Evolutionary conservation across 2,113 vertebrate species (phyloP).

Genomic region (Reinhardtius hippoglossoides): DNA sequence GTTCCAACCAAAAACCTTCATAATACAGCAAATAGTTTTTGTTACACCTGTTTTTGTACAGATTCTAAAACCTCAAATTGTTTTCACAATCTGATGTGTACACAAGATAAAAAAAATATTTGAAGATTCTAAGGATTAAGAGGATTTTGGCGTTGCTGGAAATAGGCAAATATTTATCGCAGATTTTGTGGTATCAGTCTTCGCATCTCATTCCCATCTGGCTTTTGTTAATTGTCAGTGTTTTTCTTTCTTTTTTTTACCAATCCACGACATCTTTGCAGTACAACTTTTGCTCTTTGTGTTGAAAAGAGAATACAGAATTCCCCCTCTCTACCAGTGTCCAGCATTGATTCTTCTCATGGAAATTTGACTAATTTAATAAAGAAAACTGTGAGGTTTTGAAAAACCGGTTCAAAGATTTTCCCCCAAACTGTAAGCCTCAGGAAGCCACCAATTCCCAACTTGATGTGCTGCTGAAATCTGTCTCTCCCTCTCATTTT

Average conservation of each 20-base stretch:
- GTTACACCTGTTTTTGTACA: too few relatives aligned
- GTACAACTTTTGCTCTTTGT: neutral
- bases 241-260: neutral
- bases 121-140: neutral
- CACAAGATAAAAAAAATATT: neutral
- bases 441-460: constrained; percentile 34
- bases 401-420: constrained; percentile 44
- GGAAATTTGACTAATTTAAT: constrained; percentile 40
- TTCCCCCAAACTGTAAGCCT: constrained; percentile 24
- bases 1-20: too few relatives aligned
- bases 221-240: neutral
- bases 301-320: neutral
- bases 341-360: neutral
- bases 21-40: neutral
- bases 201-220: neutral
- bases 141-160: neutral
- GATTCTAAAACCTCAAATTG: neutral
- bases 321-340: neutral
- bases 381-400: constrained; percentile 39
- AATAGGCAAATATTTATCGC: neutral
- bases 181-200: neutral
- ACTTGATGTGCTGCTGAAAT: constrained; percentile 37
- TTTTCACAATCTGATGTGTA: neutral
- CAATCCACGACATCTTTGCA: too few relatives aligned
- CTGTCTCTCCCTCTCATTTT: constrained; percentile 44